These are phyloP conservation scores for Metopolophium dirhodum DNA, from an alignment of 1,140 invertebrate species.

Conservation along the genomic window DNA sequence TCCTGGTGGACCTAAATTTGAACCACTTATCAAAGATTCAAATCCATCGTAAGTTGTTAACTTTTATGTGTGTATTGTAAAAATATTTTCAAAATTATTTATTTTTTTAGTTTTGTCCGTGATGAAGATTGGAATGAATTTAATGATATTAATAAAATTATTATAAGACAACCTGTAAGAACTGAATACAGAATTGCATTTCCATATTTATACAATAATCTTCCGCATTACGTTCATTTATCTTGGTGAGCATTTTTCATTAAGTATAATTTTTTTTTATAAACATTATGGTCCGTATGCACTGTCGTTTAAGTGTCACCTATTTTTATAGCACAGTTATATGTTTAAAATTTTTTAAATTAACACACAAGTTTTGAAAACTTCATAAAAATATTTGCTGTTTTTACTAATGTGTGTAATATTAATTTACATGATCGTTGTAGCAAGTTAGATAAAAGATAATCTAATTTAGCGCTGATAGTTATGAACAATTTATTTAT, in stretches of 20 bases:
- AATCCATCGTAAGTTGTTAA: slow-evolving; percentile 78
- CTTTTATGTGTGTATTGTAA: neutral
- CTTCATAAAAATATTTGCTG: slow-evolving; percentile 39
- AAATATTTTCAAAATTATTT: neutral
- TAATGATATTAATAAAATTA: slow-evolving; percentile 99
- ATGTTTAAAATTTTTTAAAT: neutral
- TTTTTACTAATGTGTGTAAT: slow-evolving; percentile 49
- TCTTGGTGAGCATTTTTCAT: slow-evolving; percentile 77
- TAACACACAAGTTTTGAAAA: slow-evolving; percentile 28
- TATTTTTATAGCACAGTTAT: neutral
- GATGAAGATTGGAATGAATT: slow-evolving; percentile 99
- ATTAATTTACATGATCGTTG: slow-evolving; percentile 34
- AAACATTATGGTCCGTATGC: neutral
- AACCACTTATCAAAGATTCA: slow-evolving; percentile 96
- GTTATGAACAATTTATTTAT: slow-evolving; percentile 38
- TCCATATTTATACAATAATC: slow-evolving; percentile 98
- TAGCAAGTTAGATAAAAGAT: neutral
- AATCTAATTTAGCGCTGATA: slow-evolving; percentile 44
- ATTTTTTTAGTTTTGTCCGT: slow-evolving; percentile 65
- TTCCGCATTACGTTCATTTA: slow-evolving; percentile 94
- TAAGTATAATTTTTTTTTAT: slow-evolving; percentile 25
- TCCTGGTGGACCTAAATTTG: slow-evolving; percentile 99
- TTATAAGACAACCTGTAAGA: slow-evolving; percentile 96
- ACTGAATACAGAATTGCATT: slow-evolving; percentile 99
- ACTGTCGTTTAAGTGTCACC: too few species aligned